These are phyloP conservation scores for Falco cherrug DNA, from an alignment of 2,797 vertebrate species.

Conservation along the genomic window DNA sequence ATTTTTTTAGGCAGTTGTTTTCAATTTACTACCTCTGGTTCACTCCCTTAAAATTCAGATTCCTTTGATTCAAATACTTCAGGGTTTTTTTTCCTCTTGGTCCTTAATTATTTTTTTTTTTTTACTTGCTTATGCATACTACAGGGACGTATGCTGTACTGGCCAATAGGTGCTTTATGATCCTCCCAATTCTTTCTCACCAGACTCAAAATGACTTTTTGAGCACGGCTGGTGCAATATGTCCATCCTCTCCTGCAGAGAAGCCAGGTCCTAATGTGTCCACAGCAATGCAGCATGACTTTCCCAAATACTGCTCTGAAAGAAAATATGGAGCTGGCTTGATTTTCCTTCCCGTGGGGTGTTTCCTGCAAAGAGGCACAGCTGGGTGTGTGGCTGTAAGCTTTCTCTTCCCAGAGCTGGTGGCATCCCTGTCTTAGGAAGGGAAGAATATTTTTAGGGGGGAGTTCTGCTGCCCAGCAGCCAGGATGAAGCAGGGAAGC, in stretches of 20 bases:
- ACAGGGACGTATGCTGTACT: neutral
- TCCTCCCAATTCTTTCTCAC: neutral
- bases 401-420: neutral
- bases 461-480: neutral
- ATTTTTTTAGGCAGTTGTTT: neutral
- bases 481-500: neutral
- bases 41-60: neutral
- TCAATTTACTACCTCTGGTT: neutral
- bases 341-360: neutral
- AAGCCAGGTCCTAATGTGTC: neutral
- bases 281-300: rapidly evolving
- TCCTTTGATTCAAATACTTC: neutral
- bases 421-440: neutral
- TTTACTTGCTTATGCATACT: neutral
- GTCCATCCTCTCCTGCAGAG: neutral
- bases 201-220: neutral
- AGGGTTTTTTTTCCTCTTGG: neutral
- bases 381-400: rapidly evolving
- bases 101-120: no score
- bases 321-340: neutral
- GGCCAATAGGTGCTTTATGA: neutral
- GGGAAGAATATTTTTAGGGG: neutral
- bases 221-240: rapidly evolving
- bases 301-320: neutral
- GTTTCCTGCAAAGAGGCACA: neutral